Percentiles rank a stretch among this genome's conserved stretches.
phyloP scores from a whole-genome alignment of 2,113 vertebrate genomes.

The Osmerus eperlanus region DNA sequence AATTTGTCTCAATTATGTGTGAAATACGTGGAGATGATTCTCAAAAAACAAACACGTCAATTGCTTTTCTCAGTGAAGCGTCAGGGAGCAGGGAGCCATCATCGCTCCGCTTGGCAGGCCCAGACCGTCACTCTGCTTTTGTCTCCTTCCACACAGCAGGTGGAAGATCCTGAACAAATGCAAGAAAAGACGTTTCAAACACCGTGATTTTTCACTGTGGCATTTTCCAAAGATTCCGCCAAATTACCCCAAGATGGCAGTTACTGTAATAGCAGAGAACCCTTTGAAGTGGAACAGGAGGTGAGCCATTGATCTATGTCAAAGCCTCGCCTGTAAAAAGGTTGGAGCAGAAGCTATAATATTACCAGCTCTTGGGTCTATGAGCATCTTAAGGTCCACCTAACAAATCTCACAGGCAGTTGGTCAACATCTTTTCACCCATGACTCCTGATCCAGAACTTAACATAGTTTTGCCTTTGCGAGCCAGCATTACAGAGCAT shows the following conservation, averaged over 20 bases:
- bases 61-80: conserved; percentile 8
- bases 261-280: conserved; percentile 40
- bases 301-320: conserved; percentile 43
- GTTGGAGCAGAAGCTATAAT: conserved; percentile 9
- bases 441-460: no score
- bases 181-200: conserved; percentile 36
- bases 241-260: conserved; percentile 43
- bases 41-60: neutral
- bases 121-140: conserved; percentile 19
- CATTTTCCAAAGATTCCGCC: conserved; percentile 44
- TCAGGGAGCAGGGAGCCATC: neutral
- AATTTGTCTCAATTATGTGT: neutral
- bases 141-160: conserved; percentile 22
- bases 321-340: conserved; percentile 20
- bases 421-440: no score
- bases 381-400: no score
- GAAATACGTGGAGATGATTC: neutral
- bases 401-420: no score
- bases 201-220: conserved; percentile 33
- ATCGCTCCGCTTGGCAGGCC: conserved; percentile 19
- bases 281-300: conserved; percentile 48
- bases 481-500: no score
- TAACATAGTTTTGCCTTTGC: no score
- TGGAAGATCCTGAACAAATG: conserved; percentile 30
- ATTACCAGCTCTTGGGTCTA: neutral